A percentile compares a stretch with the other conserved stretches of the same genome.
Evolutionary conservation across 2,797 vertebrate genomes (phyloP).

Genomic region (Notoglanidium macrostoma): DNA sequence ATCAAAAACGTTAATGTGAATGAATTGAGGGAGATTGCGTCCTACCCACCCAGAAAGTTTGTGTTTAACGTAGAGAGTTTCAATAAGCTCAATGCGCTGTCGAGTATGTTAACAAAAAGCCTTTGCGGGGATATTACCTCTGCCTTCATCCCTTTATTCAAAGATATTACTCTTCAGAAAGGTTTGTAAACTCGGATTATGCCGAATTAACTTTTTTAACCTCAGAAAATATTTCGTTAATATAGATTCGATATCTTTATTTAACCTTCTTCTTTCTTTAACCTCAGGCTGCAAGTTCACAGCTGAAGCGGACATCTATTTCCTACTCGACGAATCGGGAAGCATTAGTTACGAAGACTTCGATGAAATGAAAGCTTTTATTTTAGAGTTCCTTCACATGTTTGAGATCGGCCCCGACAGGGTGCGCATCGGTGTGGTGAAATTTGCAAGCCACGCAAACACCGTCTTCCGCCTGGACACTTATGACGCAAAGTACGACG

Average conservation of each 20-base stretch:
- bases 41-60: conserved; percentile 75
- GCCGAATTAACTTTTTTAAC: background rate
- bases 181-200: conserved; percentile 19
- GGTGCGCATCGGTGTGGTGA: conserved; percentile 80
- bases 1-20: conserved; percentile 64
- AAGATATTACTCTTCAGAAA: conserved; percentile 14
- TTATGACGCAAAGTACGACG: conserved; percentile 24
- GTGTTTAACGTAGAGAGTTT: conserved; percentile 72
- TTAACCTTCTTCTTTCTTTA: conserved; percentile 51
- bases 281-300: conserved; percentile 75
- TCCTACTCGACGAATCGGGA: conserved; percentile 84
- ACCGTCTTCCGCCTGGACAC: conserved; percentile 72
- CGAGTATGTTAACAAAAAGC: conserved; percentile 68
- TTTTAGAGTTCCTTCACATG: conserved; percentile 71
- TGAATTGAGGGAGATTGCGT: conserved; percentile 74
- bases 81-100: conserved; percentile 71
- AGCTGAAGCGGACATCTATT: conserved; percentile 86
- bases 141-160: background rate
- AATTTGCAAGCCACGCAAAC: conserved; percentile 67
- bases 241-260: conserved; percentile 39
- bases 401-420: conserved; percentile 75
- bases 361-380: conserved; percentile 81
- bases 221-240: no score
- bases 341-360: conserved; percentile 78
- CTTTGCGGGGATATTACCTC: conserved; percentile 74